These are phyloP conservation scores for Odontomachus brunneus DNA, from an alignment of 1,140 invertebrate species.

Conservation along the genomic window DNA sequence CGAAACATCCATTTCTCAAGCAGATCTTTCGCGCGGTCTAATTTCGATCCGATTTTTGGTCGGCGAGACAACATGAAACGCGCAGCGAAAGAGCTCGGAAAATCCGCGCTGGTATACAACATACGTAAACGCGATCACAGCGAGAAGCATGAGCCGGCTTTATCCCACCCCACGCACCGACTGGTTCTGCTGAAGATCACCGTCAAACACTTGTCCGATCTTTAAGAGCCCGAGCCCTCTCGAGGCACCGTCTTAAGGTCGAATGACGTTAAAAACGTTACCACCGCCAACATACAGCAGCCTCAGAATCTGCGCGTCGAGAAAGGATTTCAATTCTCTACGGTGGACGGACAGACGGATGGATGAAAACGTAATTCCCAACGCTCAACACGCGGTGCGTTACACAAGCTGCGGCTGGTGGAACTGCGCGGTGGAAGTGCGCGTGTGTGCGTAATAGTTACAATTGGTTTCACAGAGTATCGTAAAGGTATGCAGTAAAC, in stretches of 20 bases:
- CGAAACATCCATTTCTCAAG: too few relatives aligned
- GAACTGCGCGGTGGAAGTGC: too few relatives aligned
- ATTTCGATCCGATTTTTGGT: background rate
- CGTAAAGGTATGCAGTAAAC: background rate
- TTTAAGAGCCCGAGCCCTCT: conserved; percentile 45
- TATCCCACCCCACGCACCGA: conserved; percentile 29
- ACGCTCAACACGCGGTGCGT: background rate
- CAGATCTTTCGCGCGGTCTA: too few relatives aligned
- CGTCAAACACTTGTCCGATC: conserved; percentile 60
- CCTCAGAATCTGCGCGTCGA: conserved; percentile 3
- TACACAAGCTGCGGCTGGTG: background rate
- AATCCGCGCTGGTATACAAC: background rate
- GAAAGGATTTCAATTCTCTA: conserved; percentile 36
- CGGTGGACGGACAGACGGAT: background rate
- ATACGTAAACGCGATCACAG: background rate
- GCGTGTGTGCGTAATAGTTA: conserved; percentile 20
- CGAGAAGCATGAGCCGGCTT: background rate
- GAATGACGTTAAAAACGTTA: conserved; percentile 57
- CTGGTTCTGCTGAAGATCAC: conserved; percentile 70
- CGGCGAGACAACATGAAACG: background rate
- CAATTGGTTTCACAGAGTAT: background rate
- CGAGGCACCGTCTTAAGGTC: conserved; percentile 43
- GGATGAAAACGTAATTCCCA: conserved; percentile 1
- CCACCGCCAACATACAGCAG: background rate
- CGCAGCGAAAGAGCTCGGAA: background rate